A percentile compares a stretch with the other conserved stretches of the same genome.
These are phyloP conservation scores for Pseudopipra pipra DNA, from an alignment of 2,113 vertebrate genomes.

Conservation along the genomic window DNA sequence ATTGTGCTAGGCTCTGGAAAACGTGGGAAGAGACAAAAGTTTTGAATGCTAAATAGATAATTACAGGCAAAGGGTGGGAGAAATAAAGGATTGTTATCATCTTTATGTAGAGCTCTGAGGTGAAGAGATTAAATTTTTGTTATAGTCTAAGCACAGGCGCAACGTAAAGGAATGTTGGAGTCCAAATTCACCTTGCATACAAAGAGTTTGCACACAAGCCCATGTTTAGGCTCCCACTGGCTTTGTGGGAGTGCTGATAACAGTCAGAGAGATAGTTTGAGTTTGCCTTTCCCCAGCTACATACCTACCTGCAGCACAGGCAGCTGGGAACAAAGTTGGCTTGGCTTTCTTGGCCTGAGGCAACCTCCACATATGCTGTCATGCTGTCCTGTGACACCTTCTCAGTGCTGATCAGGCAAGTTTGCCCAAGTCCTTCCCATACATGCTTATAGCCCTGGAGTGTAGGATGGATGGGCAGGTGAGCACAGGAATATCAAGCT, in stretches of 20 bases:
- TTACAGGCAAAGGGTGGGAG: slow-evolving; percentile 39
- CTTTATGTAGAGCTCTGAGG: background rate
- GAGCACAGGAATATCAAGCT: background rate
- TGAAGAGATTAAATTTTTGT: background rate
- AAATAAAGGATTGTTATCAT: slow-evolving; percentile 38
- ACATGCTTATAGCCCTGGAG: background rate
- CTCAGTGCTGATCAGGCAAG: background rate
- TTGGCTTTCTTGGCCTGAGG: background rate
- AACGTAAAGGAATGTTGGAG: background rate
- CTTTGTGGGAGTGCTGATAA: background rate
- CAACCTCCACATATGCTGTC: background rate
- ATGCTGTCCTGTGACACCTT: background rate
- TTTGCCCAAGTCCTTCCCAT: background rate
- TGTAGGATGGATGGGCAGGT: background rate
- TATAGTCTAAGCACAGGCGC: background rate
- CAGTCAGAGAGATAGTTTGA: background rate
- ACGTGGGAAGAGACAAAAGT: slow-evolving; percentile 46
- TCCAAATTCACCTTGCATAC: background rate
- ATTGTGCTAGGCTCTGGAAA: slow-evolving; percentile 39
- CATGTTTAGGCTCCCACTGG: background rate
- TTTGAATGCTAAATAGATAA: slow-evolving; percentile 41
- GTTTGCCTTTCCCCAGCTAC: background rate
- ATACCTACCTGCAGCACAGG: background rate
- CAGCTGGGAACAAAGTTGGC: background rate
- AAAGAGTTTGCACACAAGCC: background rate